Evolutionary conservation across 2,113 vertebrate species (phyloP).

Genomic region (Neogobius melanostomus): DNA sequence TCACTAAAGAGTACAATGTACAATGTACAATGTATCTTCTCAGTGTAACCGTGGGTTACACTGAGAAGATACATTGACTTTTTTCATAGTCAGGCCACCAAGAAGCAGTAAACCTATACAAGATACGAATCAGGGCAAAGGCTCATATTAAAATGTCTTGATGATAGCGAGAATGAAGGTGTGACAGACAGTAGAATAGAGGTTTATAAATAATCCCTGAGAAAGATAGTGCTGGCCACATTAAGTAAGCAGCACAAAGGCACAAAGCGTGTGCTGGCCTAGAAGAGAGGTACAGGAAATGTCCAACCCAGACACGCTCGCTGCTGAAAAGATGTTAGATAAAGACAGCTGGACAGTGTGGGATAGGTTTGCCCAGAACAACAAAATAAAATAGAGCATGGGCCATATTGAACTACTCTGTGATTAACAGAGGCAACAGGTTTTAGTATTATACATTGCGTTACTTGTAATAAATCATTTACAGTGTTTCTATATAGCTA

Average conservation of each 20-base stretch:
- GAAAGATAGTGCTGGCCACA: slow-evolving; percentile 46
- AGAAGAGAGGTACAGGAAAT: slow-evolving; percentile 35
- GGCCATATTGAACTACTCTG: too few species aligned
- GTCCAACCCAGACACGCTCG: slow-evolving; percentile 22
- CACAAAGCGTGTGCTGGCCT: slow-evolving; percentile 48
- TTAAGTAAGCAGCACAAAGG: slow-evolving; percentile 48
- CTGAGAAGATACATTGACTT: too few species aligned
- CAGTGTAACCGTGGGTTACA: too few species aligned
- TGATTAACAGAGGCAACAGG: too few species aligned
- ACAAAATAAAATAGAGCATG: not conserved
- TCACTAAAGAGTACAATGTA: too few species aligned
- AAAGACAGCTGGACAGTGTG: slow-evolving; percentile 17
- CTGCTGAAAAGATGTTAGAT: slow-evolving; percentile 21
- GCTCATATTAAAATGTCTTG: slow-evolving; percentile 10
- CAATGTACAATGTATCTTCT: too few species aligned
- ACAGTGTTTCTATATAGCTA: too few species aligned
- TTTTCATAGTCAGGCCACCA: not conserved
- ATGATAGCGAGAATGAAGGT: slow-evolving; percentile 7
- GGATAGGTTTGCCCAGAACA: not conserved
- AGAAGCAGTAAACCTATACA: not conserved
- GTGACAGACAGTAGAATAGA: slow-evolving; percentile 40
- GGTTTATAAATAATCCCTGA: slow-evolving; percentile 67
- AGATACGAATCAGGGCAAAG: slow-evolving; percentile 16
- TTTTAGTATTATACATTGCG: too few species aligned
- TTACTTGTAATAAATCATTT: too few species aligned